A percentile compares a stretch with the other conserved stretches of the same genome.
phyloP scores from a whole-genome alignment of 2,797 vertebrate species.

The Tenualosa ilisha region DNA sequence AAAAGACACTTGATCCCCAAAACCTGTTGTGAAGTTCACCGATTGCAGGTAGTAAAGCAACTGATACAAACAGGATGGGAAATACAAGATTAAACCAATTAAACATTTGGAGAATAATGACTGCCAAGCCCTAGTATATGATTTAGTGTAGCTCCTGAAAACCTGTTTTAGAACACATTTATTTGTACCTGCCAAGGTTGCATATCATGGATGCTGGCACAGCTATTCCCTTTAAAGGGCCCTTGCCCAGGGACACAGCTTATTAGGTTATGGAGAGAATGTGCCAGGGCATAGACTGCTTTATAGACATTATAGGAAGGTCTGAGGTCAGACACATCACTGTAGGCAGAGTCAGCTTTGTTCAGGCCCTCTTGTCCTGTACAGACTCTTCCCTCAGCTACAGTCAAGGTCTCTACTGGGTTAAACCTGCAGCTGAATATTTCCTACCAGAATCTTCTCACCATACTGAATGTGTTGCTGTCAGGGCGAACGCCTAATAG shows the following conservation, averaged over 20 bases:
- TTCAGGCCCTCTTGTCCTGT: no score
- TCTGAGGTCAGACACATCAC: no score
- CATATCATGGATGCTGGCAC: constrained; percentile 59
- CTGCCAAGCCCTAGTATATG: not conserved
- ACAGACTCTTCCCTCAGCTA: no score
- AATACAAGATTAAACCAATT: not conserved
- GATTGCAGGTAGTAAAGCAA: constrained; percentile 49
- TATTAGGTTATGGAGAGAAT: constrained; percentile 52
- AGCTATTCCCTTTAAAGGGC: constrained; percentile 61
- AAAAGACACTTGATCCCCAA: no score
- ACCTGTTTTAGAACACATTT: not conserved
- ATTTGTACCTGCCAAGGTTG: constrained; percentile 71
- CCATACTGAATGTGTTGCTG: no score
- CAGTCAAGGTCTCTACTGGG: no score
- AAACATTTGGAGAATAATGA: constrained; percentile 37
- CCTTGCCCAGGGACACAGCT: constrained; percentile 63
- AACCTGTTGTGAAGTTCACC: no score
- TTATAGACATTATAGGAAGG: no score
- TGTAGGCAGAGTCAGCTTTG: no score
- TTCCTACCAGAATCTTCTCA: no score
- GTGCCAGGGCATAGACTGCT: no score
- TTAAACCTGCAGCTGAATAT: no score
- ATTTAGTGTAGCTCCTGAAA: not conserved
- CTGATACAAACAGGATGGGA: constrained; percentile 44
- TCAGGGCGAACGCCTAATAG: constrained; percentile 43